Percentiles rank a stretch among this genome's conserved stretches.
Evolutionary conservation across 2,113 vertebrate species (phyloP).

Genomic region (Protobothrops flavoviridis): DNA sequence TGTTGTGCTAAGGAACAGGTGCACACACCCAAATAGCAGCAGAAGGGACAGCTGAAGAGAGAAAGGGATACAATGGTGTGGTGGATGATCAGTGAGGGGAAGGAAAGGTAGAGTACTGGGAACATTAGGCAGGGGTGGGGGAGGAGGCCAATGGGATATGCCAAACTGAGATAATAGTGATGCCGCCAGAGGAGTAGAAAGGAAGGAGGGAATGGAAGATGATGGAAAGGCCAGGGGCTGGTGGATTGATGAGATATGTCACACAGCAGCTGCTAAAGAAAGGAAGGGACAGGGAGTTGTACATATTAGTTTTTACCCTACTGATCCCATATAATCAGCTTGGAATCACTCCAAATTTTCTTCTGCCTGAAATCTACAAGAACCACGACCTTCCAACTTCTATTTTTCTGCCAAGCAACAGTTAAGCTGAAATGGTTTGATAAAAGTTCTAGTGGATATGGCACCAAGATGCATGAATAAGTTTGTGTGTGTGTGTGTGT

Average conservation of each 20-base stretch:
- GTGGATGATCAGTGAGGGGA: not conserved
- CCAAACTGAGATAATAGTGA: not conserved
- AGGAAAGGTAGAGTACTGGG: not conserved
- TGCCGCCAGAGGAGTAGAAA: not conserved
- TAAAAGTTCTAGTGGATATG: not conserved
- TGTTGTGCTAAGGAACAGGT: not conserved
- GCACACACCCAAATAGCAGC: not conserved
- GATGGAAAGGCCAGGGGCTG: not conserved
- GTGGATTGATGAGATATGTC: not conserved
- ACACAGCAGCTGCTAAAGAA: not conserved
- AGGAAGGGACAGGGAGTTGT: not conserved
- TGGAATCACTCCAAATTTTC: not conserved
- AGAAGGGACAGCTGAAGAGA: not conserved
- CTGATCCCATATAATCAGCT: not conserved
- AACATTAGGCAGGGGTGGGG: not conserved
- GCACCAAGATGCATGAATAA: not conserved
- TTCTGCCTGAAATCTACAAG: not conserved
- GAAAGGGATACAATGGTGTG: not conserved
- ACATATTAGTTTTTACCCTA: not conserved
- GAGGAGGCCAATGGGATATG: not conserved
- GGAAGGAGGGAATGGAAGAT: not conserved
- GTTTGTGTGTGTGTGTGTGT: not conserved
- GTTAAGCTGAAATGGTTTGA: not conserved
- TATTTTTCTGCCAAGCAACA: not conserved
- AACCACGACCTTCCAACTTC: not conserved